Evolutionary conservation across 2,797 vertebrate genomes (phyloP).

Genomic region (Ptychadena robeensis): DNA sequence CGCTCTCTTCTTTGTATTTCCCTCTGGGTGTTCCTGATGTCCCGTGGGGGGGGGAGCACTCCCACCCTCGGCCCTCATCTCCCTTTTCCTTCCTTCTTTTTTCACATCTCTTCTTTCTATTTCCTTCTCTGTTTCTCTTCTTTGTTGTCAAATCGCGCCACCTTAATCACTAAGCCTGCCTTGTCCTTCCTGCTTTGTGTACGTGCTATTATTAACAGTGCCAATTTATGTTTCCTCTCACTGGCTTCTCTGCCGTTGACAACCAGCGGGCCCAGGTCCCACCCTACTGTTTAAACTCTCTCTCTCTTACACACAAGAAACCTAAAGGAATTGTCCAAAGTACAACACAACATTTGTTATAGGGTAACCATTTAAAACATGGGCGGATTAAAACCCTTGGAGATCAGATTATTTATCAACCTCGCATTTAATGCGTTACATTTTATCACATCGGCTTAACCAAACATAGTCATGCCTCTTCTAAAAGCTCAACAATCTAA

Average conservation of each 20-base stretch:
- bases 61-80: slow-evolving; percentile 24
- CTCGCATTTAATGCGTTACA: no score
- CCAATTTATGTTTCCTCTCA: slow-evolving; percentile 52
- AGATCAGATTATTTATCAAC: no score
- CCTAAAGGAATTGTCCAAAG: not conserved
- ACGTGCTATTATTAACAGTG: slow-evolving; percentile 57
- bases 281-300: slow-evolving; percentile 32
- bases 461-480: no score
- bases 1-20: not conserved
- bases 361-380: not conserved
- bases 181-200: slow-evolving; percentile 47
- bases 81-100: no score
- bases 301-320: not conserved
- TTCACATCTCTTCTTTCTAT: no score
- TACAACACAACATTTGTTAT: not conserved
- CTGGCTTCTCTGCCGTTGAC: slow-evolving; percentile 28
- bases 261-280: slow-evolving; percentile 29
- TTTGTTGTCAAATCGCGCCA: slow-evolving; percentile 59
- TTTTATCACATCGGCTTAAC: no score
- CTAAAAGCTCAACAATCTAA: no score
- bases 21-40: slow-evolving; percentile 22
- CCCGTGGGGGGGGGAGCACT: slow-evolving; percentile 15
- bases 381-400: not conserved
- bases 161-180: slow-evolving; percentile 55
- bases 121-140: no score